A percentile compares a stretch with the other conserved stretches of the same genome.
phyloP scores from a whole-genome alignment of 1,140 invertebrate species.

The Linepithema humile region DNA sequence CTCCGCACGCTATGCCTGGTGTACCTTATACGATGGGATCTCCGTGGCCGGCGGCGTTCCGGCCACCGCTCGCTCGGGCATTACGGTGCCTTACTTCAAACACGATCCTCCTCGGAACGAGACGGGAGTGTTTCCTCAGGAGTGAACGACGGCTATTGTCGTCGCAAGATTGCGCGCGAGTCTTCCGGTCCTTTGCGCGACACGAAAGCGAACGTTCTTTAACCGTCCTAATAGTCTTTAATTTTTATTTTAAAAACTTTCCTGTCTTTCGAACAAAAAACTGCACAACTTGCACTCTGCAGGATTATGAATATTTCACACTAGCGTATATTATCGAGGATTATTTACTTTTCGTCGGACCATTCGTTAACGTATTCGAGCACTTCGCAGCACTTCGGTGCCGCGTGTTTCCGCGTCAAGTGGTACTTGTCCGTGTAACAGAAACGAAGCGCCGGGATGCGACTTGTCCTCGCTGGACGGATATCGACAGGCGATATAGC shows the following conservation, averaged over 20 bases:
- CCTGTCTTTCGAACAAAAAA: not conserved
- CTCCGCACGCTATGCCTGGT: conserved; percentile 71
- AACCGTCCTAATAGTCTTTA: not conserved
- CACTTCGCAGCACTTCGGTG: not conserved
- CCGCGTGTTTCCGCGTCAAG: not conserved
- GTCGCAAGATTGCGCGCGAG: conserved; percentile 18
- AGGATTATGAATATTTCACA: not conserved
- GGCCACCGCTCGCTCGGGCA: conserved; percentile 58
- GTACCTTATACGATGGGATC: conserved; percentile 70
- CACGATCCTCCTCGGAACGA: conserved; percentile 43
- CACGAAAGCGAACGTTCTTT: not conserved
- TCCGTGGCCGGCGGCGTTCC: conserved; percentile 61
- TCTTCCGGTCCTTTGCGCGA: not conserved
- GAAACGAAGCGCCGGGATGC: conserved; percentile 32
- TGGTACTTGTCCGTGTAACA: not conserved
- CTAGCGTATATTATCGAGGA: not conserved
- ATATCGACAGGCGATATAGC: conserved; percentile 64
- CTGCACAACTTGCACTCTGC: not conserved
- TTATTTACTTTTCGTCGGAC: not conserved
- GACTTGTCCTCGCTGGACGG: conserved; percentile 8
- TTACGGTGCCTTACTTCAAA: conserved; percentile 51
- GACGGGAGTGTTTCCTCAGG: conserved; percentile 23
- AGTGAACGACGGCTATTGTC: conserved; percentile 46
- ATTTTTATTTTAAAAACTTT: not conserved
- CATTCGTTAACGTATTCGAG: not conserved